Evolutionary conservation across 2,888 invertebrate species (phyloP).

Genomic region (Seira musarum): DNA sequence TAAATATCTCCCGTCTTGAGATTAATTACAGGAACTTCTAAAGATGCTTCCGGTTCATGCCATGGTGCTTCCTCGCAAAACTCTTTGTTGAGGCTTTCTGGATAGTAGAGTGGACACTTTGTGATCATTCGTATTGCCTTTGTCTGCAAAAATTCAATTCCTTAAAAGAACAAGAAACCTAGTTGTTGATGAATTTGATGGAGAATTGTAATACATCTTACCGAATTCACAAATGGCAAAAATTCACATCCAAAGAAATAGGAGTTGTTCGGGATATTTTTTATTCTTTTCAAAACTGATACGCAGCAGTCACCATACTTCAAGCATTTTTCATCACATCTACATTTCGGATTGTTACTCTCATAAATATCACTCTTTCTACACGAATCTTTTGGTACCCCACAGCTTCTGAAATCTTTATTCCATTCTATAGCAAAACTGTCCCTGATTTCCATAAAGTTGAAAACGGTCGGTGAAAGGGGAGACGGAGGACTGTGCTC

Average conservation of each 20-base stretch:
- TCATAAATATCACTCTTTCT: too few relatives aligned
- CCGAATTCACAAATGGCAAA: slow-evolving; percentile 50
- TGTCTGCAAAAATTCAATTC: slow-evolving; percentile 39
- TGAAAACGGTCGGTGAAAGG: too few relatives aligned
- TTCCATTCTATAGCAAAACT: slow-evolving; percentile 37
- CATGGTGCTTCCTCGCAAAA: slow-evolving; percentile 22
- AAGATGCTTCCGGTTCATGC: slow-evolving; percentile 53
- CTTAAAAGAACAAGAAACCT: background rate
- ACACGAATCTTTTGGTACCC: slow-evolving; percentile 28
- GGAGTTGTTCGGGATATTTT: slow-evolving; percentile 31
- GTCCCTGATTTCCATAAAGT: too few relatives aligned
- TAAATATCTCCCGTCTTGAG: slow-evolving; percentile 67
- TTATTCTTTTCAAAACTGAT: slow-evolving; percentile 5
- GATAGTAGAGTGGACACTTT: slow-evolving; percentile 49
- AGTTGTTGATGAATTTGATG: too few relatives aligned
- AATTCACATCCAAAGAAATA: slow-evolving; percentile 15
- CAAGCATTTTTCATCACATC: slow-evolving; percentile 59
- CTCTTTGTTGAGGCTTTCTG: slow-evolving; percentile 21
- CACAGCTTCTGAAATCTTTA: slow-evolving; percentile 37
- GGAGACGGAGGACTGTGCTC: too few relatives aligned
- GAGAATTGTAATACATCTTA: background rate
- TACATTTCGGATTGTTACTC: slow-evolving; percentile 34
- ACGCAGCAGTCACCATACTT: slow-evolving; percentile 66
- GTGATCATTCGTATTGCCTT: slow-evolving; percentile 62
- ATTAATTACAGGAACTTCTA: slow-evolving; percentile 70